A percentile compares a stretch with the other conserved stretches of the same genome.
These are phyloP conservation scores for Callipepla squamata DNA, from an alignment of 2,113 vertebrate species.

Conservation along the genomic window DNA sequence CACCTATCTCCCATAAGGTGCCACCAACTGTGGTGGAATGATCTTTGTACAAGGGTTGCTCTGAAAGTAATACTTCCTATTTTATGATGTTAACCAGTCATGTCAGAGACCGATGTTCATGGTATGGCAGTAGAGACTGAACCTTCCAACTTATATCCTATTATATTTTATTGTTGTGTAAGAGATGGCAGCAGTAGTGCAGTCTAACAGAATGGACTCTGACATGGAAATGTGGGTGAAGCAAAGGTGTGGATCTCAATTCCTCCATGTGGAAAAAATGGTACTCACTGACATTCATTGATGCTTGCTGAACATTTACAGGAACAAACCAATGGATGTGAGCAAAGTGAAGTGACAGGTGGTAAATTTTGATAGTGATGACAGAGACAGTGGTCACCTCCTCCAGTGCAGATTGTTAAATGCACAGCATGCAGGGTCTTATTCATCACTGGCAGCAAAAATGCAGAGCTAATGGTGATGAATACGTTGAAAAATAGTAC, in stretches of 20 bases:
- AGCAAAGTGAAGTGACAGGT: background rate
- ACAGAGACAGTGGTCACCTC: background rate
- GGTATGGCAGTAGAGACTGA: no score
- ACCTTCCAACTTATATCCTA: no score
- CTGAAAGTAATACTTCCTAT: no score
- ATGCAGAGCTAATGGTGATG: background rate
- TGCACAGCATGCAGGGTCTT: background rate
- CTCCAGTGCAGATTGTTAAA: background rate
- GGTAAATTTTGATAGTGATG: background rate
- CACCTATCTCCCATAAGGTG: background rate
- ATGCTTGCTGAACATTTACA: background rate
- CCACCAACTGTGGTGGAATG: background rate
- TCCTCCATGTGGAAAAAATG: background rate
- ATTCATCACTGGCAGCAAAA: background rate
- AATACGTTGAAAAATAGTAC: background rate
- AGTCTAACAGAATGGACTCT: no score
- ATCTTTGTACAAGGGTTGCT: background rate
- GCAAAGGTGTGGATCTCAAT: no score
- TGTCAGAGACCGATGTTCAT: no score
- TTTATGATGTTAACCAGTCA: no score
- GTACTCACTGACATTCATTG: background rate
- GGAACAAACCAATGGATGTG: background rate
- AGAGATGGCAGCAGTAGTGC: no score
- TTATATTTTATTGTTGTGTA: no score
- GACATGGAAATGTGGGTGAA: no score